Evolutionary conservation across 2,797 vertebrate species (phyloP).

Genomic region (Crocidura indochinensis): DNA sequence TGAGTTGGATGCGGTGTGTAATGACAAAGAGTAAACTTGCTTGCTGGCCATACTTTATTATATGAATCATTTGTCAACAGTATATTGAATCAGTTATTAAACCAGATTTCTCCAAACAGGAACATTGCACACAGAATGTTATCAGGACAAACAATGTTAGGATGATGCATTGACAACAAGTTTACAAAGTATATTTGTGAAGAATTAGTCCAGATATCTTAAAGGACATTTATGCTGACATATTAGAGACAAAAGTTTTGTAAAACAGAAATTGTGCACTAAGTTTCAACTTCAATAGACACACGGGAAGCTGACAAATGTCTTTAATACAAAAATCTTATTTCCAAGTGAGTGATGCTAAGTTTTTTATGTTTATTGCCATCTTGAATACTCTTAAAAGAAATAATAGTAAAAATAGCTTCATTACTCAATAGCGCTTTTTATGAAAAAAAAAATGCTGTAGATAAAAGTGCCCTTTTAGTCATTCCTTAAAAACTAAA

Average conservation of each 20-base stretch:
- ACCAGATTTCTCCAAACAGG: conserved; percentile 72
- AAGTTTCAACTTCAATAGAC: conserved; percentile 5
- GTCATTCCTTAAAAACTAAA: conserved; percentile 69
- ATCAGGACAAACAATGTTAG: conserved; percentile 73
- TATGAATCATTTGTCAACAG: conserved; percentile 89
- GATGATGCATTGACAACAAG: conserved; percentile 77
- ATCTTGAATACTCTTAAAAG: conserved; percentile 39
- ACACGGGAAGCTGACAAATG: conserved; percentile 30
- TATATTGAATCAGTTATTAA: conserved; percentile 89
- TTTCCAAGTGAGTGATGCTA: conserved; percentile 11
- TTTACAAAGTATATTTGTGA: conserved; percentile 55
- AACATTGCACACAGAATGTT: conserved; percentile 79
- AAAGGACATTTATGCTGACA: conserved; percentile 73
- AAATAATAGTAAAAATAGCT: conserved; percentile 71
- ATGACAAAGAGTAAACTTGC: conserved; percentile 89
- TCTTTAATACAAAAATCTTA: conserved; percentile 13
- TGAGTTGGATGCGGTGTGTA: conserved; percentile 85
- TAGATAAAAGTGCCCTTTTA: conserved; percentile 76
- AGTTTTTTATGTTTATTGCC: neutral
- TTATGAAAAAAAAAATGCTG: neutral
- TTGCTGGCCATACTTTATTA: conserved; percentile 87
- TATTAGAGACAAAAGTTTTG: conserved; percentile 65
- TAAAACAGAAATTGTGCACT: neutral
- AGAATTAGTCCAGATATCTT: conserved; percentile 80
- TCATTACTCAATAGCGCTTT: conserved; percentile 60